Percentiles rank a stretch among this genome's conserved stretches.
Conservation (phyloP, 2,113 vertebrate species). For the Thunnus thynnus region DNA sequence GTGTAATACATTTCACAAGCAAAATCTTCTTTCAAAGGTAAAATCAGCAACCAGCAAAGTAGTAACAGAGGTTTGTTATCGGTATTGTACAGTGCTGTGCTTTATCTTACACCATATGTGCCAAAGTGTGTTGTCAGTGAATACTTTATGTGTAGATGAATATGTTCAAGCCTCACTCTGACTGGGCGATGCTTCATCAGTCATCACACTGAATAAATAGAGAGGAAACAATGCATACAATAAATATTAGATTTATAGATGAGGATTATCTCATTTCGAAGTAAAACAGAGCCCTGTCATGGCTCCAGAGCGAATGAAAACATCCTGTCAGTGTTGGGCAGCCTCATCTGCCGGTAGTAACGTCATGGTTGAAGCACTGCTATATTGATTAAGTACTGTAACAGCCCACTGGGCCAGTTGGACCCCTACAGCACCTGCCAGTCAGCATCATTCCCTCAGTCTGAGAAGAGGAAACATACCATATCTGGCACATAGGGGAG, state of each 20-base stretch:
- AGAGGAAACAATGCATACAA: not conserved
- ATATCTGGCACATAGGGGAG: conserved; percentile 23
- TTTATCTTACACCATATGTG: conserved; percentile 22
- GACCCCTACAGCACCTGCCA: conserved; percentile 42
- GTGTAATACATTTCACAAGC: conserved; percentile 11
- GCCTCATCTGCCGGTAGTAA: conserved; percentile 16
- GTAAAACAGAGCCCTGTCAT: not conserved
- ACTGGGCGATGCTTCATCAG: not conserved
- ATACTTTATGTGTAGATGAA: not conserved
- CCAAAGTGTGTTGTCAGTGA: conserved; percentile 2
- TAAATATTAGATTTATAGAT: not conserved
- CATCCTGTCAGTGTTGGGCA: not conserved
- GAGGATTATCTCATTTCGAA: not conserved
- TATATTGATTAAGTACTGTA: conserved; percentile 56
- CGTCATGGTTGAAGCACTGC: conserved; percentile 49
- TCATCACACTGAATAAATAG: conserved; percentile 7
- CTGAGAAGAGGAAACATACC: conserved; percentile 52
- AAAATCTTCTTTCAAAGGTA: conserved; percentile 20
- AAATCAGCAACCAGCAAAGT: conserved; percentile 27
- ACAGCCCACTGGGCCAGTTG: conserved; percentile 36
- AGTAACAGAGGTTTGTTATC: conserved; percentile 15
- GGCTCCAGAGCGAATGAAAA: conserved; percentile 8
- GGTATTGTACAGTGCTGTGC: not conserved
- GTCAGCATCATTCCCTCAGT: conserved; percentile 42
- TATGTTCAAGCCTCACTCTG: not conserved